Evolutionary conservation across 2,888 invertebrate species (phyloP).

Genomic region (Dicycla oo): DNA sequence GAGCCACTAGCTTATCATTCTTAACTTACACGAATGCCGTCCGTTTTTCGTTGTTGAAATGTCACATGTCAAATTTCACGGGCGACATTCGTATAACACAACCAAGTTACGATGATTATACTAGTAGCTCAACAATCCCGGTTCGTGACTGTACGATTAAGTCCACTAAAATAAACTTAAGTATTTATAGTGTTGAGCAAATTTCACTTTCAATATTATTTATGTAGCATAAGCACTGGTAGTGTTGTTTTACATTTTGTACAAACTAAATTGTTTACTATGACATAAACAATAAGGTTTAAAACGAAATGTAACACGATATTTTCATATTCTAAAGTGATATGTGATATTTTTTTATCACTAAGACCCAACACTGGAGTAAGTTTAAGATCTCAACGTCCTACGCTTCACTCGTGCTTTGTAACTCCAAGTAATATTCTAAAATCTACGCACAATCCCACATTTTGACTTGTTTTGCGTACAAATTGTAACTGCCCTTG

Average conservation of each 20-base stretch:
- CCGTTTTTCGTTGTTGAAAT: too few relatives aligned
- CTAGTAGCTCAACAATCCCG: too few relatives aligned
- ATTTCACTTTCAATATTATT: slow-evolving; percentile 80
- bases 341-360: slow-evolving; percentile 87
- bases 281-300: slow-evolving; percentile 79
- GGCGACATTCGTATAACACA: too few relatives aligned
- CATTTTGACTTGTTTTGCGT: slow-evolving; percentile 60
- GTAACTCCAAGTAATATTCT: slow-evolving; percentile 37
- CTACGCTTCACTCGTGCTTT: slow-evolving; percentile 53
- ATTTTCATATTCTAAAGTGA: slow-evolving; percentile 88
- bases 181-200: slow-evolving; percentile 75
- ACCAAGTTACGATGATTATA: too few relatives aligned
- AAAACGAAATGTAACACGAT: slow-evolving; percentile 76
- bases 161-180: slow-evolving; percentile 72
- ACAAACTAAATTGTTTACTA: slow-evolving; percentile 80
- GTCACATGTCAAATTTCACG: too few relatives aligned
- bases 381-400: slow-evolving; percentile 68
- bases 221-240: slow-evolving; percentile 84
- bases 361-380: slow-evolving; percentile 70
- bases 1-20: too few relatives aligned
- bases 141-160: too few relatives aligned
- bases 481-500: slow-evolving; percentile 54
- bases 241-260: slow-evolving; percentile 84
- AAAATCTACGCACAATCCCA: slow-evolving; percentile 46
- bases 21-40: too few relatives aligned